Base-by-base conservation (phyloP, 2,797 vertebrate species). In the Lithobates sylvaticus region DNA sequence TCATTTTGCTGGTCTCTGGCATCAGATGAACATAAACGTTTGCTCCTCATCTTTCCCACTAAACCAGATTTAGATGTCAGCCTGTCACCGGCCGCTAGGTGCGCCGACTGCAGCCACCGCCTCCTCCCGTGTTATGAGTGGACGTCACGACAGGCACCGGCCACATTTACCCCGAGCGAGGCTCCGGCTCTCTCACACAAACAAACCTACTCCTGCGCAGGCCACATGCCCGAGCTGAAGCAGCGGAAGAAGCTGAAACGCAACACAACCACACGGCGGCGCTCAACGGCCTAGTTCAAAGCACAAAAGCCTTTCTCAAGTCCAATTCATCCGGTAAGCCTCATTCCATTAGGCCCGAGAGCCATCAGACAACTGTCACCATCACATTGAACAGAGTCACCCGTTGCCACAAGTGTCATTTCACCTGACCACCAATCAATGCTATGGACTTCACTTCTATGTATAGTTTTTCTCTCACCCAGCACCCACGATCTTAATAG, bases 201-300 rank as follows among this genome's bases (percentile, higher is more conserved):
- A 23, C 50, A 47, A 21, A 8, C 29, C 21, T 18, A 21, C 21
- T 15, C 18, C 77, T 47, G 71, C 73, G 42, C 27, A 78, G 73
- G 74, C 85, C 85, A 77, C 86, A 75, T 84, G 76, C 58, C 85
- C 64, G 70, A 54, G 69, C 42, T 72, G 6, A 58, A 61, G n/a
- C 74, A 75, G 54, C 15, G 18, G 26, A 42, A n/a, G 39, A 78
- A 84, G 69, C 81, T 50, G 8, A 7, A 82, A 16, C 15, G 13
- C 81, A 36, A 78, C 36, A 73, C n/a, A 76, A 87, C 79, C 81
- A 76, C 86, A 44, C 81, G 79, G 78, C 73, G 75, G 70, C 84
- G 76, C 50, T 80, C 65, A 16, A 86, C 65, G 64, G 70, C 76
- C 76, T 61, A 71, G 18, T 36, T 81, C 81, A 86, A 67, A 75